A percentile compares a stretch with the other conserved stretches of the same genome.
Evolutionary conservation across 2,797 vertebrate species (phyloP).

Genomic region (Monodelphis domestica): DNA sequence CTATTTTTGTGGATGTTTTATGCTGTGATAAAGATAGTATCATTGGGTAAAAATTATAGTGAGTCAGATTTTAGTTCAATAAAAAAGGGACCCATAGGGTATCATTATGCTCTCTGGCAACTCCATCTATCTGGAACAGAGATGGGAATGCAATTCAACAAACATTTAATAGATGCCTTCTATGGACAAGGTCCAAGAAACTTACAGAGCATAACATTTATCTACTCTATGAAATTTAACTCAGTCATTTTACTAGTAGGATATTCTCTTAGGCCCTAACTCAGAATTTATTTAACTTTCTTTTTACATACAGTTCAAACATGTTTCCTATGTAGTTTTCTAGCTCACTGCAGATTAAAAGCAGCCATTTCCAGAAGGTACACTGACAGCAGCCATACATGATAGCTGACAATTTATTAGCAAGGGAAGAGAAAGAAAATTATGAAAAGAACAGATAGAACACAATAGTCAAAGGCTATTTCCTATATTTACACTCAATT

Average conservation of each 20-base stretch:
- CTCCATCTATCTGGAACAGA: background rate
- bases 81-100: background rate
- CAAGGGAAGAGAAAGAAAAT: background rate
- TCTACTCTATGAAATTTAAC: background rate
- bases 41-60: background rate
- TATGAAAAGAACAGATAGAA: background rate
- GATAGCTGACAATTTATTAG: background rate
- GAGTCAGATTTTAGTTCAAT: background rate
- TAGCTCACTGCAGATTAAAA: background rate
- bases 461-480: background rate
- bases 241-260: background rate
- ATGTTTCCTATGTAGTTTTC: background rate
- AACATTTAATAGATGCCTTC: background rate
- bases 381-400: background rate
- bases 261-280: background rate
- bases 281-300: background rate
- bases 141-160: background rate
- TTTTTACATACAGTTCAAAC: background rate
- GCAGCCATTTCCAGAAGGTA: background rate
- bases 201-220: background rate
- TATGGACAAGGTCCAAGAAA: background rate
- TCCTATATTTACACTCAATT: background rate
- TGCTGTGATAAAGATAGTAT: background rate
- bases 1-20: background rate
- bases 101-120: background rate